Evolutionary conservation across 1,140 invertebrate species (phyloP).

Genomic region (Idris sp.): DNA sequence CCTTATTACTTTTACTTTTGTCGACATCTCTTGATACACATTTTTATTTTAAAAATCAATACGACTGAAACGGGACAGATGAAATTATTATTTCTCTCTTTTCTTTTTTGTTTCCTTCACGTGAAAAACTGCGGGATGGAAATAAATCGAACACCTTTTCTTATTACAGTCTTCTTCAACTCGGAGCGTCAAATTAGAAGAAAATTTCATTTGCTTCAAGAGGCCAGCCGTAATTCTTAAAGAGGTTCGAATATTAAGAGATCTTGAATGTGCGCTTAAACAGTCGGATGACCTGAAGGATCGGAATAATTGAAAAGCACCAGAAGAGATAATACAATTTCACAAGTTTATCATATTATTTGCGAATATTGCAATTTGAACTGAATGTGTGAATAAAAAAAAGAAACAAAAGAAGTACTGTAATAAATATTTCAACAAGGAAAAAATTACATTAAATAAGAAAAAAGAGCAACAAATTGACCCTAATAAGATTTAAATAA

Average conservation of each 20-base stretch:
- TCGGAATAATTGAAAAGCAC: conserved; percentile 11
- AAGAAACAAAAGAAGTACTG: no score
- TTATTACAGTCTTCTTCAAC: conserved; percentile 21
- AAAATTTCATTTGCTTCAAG: conserved; percentile 40
- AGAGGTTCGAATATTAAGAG: conserved; percentile 46
- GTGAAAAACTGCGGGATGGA: conserved; percentile 3
- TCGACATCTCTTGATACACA: no score
- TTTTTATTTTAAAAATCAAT: no score
- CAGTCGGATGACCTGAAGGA: not conserved
- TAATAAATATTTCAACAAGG: no score
- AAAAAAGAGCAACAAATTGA: no score
- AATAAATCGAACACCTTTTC: conserved; percentile 34
- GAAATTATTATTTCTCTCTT: no score
- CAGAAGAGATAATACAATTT: not conserved
- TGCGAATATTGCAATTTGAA: no score
- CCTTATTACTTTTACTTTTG: no score
- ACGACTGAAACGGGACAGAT: no score
- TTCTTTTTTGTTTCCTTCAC: conserved; percentile 4
- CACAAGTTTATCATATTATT: not conserved
- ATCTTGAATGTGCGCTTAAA: conserved; percentile 25
- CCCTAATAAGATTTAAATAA: no score
- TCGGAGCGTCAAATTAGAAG: conserved; percentile 37
- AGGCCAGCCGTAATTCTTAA: conserved; percentile 30
- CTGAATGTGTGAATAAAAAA: no score
- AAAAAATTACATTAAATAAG: no score